Evolutionary conservation across 2,797 vertebrate genomes (phyloP).

Genomic region (Nannoperca australis): DNA sequence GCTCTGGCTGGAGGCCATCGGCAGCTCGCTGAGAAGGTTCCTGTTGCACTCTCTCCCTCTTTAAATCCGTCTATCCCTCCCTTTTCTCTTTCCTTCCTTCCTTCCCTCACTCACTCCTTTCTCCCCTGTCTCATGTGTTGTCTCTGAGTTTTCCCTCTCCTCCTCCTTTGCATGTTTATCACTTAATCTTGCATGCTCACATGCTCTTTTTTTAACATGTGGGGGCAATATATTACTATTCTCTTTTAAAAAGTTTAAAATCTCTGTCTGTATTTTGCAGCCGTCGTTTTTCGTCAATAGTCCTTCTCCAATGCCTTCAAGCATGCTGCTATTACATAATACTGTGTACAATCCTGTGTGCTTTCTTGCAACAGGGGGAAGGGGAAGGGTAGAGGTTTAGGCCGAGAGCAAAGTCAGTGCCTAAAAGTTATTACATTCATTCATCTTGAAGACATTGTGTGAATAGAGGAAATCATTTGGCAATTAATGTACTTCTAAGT

Average conservation of each 20-base stretch:
- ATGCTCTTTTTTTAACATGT: conserved; percentile 14
- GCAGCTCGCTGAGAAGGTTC: conserved; percentile 82
- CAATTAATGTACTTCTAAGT: background rate
- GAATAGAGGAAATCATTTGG: conserved; percentile 1
- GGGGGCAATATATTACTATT: background rate
- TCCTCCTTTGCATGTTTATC: background rate
- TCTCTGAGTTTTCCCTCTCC: conserved; percentile 15
- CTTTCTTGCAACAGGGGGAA: conserved; percentile 28
- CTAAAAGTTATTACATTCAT: background rate
- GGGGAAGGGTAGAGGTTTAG: conserved; percentile 21
- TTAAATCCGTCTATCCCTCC: conserved; percentile 45
- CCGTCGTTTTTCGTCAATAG: conserved; percentile 43
- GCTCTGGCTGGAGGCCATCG: conserved; percentile 80
- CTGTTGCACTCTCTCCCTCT: conserved; percentile 76
- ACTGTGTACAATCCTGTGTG: conserved; percentile 42
- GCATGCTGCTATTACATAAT: conserved; percentile 72
- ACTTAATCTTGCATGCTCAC: conserved; percentile 5
- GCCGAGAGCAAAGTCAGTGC: conserved; percentile 4
- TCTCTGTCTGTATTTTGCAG: conserved; percentile 32
- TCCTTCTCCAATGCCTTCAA: conserved; percentile 52
- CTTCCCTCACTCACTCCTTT: conserved; percentile 14
- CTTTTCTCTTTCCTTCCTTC: conserved; percentile 33
- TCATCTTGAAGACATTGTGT: background rate
- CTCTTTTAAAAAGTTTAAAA: no score
- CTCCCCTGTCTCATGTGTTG: conserved; percentile 1